These are phyloP conservation scores for Oxyruncus cristatus DNA, from an alignment of 2,113 vertebrate species.

Conservation along the genomic window DNA sequence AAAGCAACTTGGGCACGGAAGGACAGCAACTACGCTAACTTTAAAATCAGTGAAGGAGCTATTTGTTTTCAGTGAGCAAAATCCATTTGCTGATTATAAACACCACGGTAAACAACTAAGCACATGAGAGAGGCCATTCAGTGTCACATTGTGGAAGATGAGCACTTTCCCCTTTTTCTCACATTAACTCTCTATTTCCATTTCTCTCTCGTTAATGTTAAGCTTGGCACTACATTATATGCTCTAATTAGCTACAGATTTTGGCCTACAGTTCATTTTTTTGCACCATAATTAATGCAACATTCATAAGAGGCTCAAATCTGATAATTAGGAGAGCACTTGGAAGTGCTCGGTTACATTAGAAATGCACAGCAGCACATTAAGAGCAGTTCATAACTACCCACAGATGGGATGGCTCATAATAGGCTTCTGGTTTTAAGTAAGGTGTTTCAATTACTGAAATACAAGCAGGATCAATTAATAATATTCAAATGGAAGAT, in stretches of 20 bases:
- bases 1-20: neutral
- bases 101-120: neutral
- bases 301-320: neutral
- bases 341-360: neutral
- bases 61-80: neutral
- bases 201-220: neutral
- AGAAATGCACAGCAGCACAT: neutral
- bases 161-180: neutral
- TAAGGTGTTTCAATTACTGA: slow-evolving; percentile 50
- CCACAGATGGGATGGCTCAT: neutral
- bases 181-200: neutral
- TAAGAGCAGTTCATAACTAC: neutral
- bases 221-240: neutral
- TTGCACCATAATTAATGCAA: slow-evolving; percentile 48
- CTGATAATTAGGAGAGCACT: slow-evolving; percentile 7
- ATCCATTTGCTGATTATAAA: neutral
- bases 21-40: neutral
- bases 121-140: neutral
- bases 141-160: neutral
- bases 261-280: slow-evolving; percentile 48
- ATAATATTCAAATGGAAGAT: slow-evolving; percentile 6
- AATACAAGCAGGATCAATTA: slow-evolving; percentile 42
- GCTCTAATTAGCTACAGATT: slow-evolving; percentile 62
- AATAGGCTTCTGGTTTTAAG: neutral
- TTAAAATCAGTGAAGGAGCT: neutral